A percentile compares a stretch with the other conserved stretches of the same genome.
Conservation (phyloP, 2,888 invertebrate genomes). For the Himalopsyche japonica region DNA sequence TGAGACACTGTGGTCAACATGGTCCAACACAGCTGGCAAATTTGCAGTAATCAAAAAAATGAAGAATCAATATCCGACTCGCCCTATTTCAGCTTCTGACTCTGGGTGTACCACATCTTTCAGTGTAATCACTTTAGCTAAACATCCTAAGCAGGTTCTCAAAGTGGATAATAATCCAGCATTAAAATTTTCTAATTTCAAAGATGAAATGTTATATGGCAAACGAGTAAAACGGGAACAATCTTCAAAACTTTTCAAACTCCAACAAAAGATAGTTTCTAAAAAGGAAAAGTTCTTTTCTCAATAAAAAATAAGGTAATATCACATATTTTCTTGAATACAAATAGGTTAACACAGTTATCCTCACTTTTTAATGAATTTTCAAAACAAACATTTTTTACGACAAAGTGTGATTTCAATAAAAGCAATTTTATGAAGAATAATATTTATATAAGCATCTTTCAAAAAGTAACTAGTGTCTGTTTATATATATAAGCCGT, state of each 20-base stretch:
- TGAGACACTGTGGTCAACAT: slow-evolving; percentile 12
- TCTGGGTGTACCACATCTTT: slow-evolving; percentile 55
- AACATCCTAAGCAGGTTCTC: slow-evolving; percentile 45
- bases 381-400: too few species aligned
- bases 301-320: not conserved
- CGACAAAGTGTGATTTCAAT: too few species aligned
- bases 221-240: slow-evolving; percentile 7
- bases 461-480: too few species aligned
- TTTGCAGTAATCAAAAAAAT: slow-evolving; percentile 47
- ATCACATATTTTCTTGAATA: too few species aligned
- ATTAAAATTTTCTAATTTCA: slow-evolving; percentile 2
- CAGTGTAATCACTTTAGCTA: slow-evolving; percentile 48
- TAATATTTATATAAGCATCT: too few species aligned
- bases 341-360: too few species aligned
- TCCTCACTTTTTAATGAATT: too few species aligned
- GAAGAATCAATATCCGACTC: slow-evolving; percentile 50
- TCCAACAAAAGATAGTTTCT: slow-evolving; percentile 17
- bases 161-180: slow-evolving; percentile 49
- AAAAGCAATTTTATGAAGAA: too few species aligned
- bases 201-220: slow-evolving; percentile 19
- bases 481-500: too few species aligned
- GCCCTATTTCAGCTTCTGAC: slow-evolving; percentile 51
- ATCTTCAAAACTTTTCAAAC: slow-evolving; percentile 1
- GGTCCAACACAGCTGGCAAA: slow-evolving; percentile 30
- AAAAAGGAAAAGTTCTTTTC: not conserved